Evolutionary conservation across 2,797 vertebrate species (phyloP).

Genomic region (Rhyacichthys aspro): DNA sequence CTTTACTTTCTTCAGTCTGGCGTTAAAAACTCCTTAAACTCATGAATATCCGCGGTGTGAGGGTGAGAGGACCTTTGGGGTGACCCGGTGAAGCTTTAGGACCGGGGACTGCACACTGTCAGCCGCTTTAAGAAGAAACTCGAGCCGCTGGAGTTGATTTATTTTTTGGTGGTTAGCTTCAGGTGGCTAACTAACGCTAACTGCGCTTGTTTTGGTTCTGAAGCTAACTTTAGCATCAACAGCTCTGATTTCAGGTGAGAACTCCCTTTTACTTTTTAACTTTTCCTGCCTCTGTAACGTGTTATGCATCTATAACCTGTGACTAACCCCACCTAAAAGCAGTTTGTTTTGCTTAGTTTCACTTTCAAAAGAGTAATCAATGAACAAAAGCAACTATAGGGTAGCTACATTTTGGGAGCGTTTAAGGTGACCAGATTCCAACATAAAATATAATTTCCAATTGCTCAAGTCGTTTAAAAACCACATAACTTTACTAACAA

Average conservation of each 20-base stretch:
- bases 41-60: too few relatives aligned
- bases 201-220: neutral
- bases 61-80: neutral
- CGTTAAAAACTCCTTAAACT: neutral
- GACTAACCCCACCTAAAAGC: too few relatives aligned
- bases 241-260: neutral
- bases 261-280: too few relatives aligned
- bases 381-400: too few relatives aligned
- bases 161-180: conserved; percentile 1
- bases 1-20: too few relatives aligned
- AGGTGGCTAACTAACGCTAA: neutral
- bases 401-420: too few relatives aligned
- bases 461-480: too few relatives aligned
- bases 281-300: neutral
- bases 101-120: neutral
- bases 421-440: too few relatives aligned
- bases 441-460: too few relatives aligned
- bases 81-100: neutral
- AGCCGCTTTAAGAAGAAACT: neutral
- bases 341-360: too few relatives aligned
- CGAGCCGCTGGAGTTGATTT: neutral
- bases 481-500: too few relatives aligned
- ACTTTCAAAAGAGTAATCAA: too few relatives aligned
- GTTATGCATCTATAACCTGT: neutral
- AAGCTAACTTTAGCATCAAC: neutral